These are phyloP conservation scores for Phytoseiulus persimilis DNA, from an alignment of 2,888 invertebrate species.

Conservation along the genomic window DNA sequence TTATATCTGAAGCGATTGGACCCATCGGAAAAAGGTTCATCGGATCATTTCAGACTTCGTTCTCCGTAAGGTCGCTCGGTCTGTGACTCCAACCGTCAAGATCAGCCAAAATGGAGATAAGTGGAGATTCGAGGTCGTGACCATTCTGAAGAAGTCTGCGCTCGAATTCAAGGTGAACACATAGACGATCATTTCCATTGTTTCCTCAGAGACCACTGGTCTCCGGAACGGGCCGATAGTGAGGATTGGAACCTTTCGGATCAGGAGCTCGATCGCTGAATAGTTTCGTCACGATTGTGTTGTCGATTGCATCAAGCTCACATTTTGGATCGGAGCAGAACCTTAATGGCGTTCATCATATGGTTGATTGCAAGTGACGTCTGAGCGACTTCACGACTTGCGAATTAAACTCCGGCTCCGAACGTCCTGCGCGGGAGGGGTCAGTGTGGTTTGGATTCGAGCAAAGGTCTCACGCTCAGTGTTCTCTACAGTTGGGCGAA, in stretches of 20 bases:
- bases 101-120: constrained; percentile 28
- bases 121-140: constrained; percentile 14
- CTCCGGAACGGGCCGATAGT: not conserved
- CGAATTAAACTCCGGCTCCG: too few relatives aligned
- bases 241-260: not conserved
- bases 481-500: constrained; percentile 11
- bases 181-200: not conserved
- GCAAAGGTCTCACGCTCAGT: not conserved
- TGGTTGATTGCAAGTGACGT: too few relatives aligned
- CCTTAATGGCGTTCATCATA: too few relatives aligned
- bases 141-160: not conserved
- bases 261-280: not conserved
- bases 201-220: not conserved
- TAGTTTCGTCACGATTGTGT: not conserved
- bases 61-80: constrained; percentile 11
- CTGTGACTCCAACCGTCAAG: constrained; percentile 16
- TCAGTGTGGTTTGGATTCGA: not conserved
- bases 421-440: too few relatives aligned
- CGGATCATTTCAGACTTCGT: constrained; percentile 8
- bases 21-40: too few relatives aligned
- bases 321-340: not conserved
- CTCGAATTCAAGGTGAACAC: constrained; percentile 23
- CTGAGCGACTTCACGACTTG: too few relatives aligned
- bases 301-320: not conserved
- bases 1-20: too few relatives aligned